Conservation (phyloP, 2,113 vertebrate genomes). For the Aegypius monachus region DNA sequence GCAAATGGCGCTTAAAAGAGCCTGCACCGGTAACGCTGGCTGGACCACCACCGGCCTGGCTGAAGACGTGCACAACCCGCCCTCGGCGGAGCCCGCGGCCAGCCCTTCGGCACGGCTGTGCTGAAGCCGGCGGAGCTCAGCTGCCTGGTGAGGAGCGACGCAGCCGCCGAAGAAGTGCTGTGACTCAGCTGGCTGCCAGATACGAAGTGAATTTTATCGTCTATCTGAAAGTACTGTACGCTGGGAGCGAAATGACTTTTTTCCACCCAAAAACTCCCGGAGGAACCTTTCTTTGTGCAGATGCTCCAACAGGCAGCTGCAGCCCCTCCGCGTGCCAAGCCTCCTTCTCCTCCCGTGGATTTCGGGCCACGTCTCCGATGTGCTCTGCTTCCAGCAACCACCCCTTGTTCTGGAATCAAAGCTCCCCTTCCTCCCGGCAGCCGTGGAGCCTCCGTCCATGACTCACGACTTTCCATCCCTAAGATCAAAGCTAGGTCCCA, state of each 20-base stretch:
- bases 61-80: neutral
- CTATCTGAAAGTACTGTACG: neutral
- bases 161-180: neutral
- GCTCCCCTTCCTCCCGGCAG: neutral
- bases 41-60: neutral
- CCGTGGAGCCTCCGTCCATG: neutral
- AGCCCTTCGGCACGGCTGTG: accelerated
- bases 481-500: neutral
- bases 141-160: accelerated
- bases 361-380: neutral
- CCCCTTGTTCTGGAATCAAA: neutral
- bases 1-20: neutral
- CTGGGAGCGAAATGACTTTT: neutral
- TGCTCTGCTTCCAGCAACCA: neutral
- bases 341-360: neutral
- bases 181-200: neutral
- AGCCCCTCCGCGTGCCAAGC: neutral
- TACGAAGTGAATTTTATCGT: neutral
- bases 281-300: neutral
- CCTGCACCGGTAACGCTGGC: neutral
- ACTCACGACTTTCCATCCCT: neutral
- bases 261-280: neutral
- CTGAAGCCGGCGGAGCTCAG: neutral
- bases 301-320: neutral
- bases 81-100: accelerated